Conservation (phyloP, 2,888 invertebrate species). For the Palloptera scutellata region DNA sequence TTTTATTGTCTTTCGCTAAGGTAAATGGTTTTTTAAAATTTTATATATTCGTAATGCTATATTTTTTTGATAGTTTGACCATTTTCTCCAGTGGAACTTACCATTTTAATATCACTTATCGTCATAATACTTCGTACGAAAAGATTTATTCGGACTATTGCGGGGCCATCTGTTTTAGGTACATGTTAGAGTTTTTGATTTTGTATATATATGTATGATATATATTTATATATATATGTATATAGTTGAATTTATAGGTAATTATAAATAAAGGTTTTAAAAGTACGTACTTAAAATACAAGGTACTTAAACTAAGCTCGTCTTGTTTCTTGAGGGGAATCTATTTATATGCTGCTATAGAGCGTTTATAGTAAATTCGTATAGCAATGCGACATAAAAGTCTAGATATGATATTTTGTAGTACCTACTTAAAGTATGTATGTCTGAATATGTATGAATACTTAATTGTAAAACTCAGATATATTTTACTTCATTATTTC, state of each 20-base stretch:
- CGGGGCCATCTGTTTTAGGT: constrained; percentile 83
- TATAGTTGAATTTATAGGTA: neutral
- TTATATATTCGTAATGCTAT: constrained; percentile 33
- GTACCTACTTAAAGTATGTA: constrained; percentile 14
- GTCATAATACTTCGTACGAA: constrained; percentile 97
- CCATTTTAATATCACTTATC: constrained; percentile 99
- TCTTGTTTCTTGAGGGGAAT: too few species aligned
- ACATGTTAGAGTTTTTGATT: constrained; percentile 11
- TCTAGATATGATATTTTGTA: neutral
- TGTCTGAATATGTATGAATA: constrained; percentile 13
- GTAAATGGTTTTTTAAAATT: constrained; percentile 27
- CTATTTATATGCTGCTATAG: too few species aligned
- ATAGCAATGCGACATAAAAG: too few species aligned
- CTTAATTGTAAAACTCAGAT: constrained; percentile 6
- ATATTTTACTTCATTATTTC: constrained; percentile 2
- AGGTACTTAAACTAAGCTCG: too few species aligned
- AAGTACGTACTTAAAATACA: too few species aligned
- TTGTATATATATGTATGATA: constrained; percentile 15
- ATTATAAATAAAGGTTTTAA: neutral
- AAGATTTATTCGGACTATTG: constrained; percentile 96
- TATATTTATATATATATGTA: constrained; percentile 6
- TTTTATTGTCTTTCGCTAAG: constrained; percentile 26
- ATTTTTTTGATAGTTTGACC: constrained; percentile 31
- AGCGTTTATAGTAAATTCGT: too few species aligned
- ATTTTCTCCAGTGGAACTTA: constrained; percentile 71